These are phyloP conservation scores for Heliangelus exortis DNA, from an alignment of 2,797 vertebrate species.

Conservation along the genomic window DNA sequence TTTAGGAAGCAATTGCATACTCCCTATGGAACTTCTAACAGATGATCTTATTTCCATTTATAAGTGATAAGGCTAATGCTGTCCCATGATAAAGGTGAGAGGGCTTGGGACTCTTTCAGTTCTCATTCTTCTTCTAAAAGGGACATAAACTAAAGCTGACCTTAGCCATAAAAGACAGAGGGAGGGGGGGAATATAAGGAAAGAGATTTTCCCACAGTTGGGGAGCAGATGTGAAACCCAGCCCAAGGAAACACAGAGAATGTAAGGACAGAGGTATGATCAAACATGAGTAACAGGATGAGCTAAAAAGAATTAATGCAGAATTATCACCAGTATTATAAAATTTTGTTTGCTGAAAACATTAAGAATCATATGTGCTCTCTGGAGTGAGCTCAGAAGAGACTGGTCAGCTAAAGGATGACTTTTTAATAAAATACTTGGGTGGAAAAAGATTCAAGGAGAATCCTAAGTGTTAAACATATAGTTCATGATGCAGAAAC, in stretches of 20 bases:
- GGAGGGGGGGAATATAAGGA: not conserved
- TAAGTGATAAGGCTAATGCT: not conserved
- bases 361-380: not conserved
- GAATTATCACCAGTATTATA: not conserved
- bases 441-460: not conserved
- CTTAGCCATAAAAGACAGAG: not conserved
- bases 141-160: not conserved
- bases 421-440: not conserved
- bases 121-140: not conserved
- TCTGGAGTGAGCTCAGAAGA: not conserved
- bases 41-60: not conserved
- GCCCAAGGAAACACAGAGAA: not conserved
- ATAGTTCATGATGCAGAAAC: not conserved
- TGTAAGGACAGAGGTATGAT: not conserved
- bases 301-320: conserved; percentile 5
- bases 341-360: not conserved
- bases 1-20: not conserved
- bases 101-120: not conserved
- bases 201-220: not conserved
- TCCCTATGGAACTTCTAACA: not conserved
- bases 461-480: conserved; percentile 14
- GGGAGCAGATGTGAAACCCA: not conserved
- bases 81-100: not conserved
- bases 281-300: not conserved
- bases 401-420: not conserved